Percentiles rank a stretch among this genome's conserved stretches.
These are phyloP conservation scores for Capra hircus DNA, from an alignment of 2,113 vertebrate species.

Conservation along the genomic window DNA sequence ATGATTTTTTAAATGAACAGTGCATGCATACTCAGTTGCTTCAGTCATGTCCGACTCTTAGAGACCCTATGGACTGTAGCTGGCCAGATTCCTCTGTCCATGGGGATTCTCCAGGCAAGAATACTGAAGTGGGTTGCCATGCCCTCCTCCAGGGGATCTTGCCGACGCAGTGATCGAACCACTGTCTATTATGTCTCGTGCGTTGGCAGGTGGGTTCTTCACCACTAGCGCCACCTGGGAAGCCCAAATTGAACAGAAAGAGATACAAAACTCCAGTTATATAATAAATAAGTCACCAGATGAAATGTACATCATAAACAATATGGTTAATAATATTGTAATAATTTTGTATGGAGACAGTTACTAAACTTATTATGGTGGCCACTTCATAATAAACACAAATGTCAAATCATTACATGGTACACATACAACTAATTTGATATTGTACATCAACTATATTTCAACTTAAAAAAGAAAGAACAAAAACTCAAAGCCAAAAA, in stretches of 20 bases:
- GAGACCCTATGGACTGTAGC: neutral
- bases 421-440: neutral
- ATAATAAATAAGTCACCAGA: neutral
- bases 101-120: neutral
- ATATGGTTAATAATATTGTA: neutral
- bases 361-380: neutral
- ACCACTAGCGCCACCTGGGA: neutral
- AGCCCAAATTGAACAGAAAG: neutral
- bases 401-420: neutral
- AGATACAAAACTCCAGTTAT: neutral
- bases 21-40: neutral
- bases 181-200: neutral
- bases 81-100: neutral
- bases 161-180: rapidly evolving
- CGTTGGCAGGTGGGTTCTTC: rapidly evolving
- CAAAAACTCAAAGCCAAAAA: neutral
- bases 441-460: neutral
- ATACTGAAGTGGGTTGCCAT: neutral
- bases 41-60: neutral
- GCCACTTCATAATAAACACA: neutral
- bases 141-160: neutral
- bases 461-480: neutral
- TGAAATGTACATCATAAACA: neutral
- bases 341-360: neutral
- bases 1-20: neutral